Evolutionary conservation across 2,113 vertebrate species (phyloP).

Genomic region (Saguinus midas): DNA sequence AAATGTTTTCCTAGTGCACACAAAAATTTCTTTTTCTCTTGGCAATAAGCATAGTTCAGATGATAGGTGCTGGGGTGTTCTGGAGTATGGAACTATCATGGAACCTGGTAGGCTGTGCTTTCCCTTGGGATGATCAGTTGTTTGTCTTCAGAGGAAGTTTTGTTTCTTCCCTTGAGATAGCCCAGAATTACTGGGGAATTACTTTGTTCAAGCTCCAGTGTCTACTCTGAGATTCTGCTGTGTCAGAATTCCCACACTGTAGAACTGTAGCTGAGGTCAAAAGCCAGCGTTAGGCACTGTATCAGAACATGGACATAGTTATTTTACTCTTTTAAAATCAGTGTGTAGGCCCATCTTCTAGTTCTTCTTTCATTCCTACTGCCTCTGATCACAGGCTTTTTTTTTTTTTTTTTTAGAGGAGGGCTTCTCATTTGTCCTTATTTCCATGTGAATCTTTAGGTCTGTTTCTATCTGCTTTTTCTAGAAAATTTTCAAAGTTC

Average conservation of each 20-base stretch:
- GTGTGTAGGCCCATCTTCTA: not conserved
- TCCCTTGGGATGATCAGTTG: not conserved
- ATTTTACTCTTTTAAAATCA: not conserved
- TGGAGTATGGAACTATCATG: not conserved
- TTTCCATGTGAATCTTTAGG: not conserved
- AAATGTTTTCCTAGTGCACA: not conserved
- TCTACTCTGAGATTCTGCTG: not conserved
- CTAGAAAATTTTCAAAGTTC: not conserved
- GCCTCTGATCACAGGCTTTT: not conserved
- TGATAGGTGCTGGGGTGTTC: not conserved
- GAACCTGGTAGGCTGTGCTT: not conserved
- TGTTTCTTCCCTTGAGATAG: not conserved
- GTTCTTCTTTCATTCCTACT: not conserved
- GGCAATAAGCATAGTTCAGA: not conserved
- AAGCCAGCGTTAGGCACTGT: not conserved
- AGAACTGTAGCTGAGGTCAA: not conserved
- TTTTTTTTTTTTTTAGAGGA: not conserved
- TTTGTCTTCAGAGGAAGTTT: not conserved
- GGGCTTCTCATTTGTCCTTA: not conserved
- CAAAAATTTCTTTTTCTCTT: not conserved
- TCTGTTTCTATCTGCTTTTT: not conserved
- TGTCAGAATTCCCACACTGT: not conserved
- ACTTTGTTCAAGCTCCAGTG: not conserved
- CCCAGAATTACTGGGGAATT: not conserved
- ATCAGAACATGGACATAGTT: not conserved